A percentile compares a stretch with the other conserved stretches of the same genome.
Conservation (phyloP, 2,797 vertebrate genomes). For the Melanotaenia parkinsoni region DNA sequence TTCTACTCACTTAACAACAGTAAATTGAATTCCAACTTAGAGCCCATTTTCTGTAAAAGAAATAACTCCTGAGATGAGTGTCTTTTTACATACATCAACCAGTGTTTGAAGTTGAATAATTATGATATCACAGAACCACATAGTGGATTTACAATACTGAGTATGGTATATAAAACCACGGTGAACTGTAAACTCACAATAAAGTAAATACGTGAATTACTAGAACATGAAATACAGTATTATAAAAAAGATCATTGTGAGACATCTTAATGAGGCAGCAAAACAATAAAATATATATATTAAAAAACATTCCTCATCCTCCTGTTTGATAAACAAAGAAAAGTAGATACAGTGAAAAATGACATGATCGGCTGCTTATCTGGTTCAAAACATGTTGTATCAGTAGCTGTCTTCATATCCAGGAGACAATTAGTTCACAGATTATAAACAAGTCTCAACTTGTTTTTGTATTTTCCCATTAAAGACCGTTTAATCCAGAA, state of each 20-base stretch:
- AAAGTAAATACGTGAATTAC: slow-evolving; percentile 27
- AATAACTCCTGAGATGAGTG: slow-evolving; percentile 71
- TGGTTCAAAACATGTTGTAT: slow-evolving; percentile 25
- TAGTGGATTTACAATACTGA: slow-evolving; percentile 23
- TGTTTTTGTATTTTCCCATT: slow-evolving; percentile 10
- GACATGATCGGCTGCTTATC: not conserved
- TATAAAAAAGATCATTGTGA: not conserved
- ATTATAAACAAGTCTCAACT: slow-evolving; percentile 19
- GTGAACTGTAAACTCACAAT: slow-evolving; percentile 22
- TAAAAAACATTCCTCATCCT: slow-evolving; percentile 39
- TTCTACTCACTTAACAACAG: slow-evolving; percentile 40
- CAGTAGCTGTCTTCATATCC: slow-evolving; percentile 14
- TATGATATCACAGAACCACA: slow-evolving; percentile 39
- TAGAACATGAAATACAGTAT: slow-evolving; percentile 28
- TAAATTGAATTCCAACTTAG: slow-evolving; percentile 48
- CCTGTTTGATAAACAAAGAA: slow-evolving; percentile 34
- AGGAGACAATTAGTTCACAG: slow-evolving; percentile 24
- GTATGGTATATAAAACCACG: slow-evolving; percentile 18
- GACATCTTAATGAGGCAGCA: slow-evolving; percentile 27
- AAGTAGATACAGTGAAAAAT: slow-evolving; percentile 12
- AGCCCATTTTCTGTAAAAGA: slow-evolving; percentile 40
- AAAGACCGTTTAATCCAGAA: slow-evolving; percentile 13
- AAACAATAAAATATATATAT: slow-evolving; percentile 25
- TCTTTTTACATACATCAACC: slow-evolving; percentile 33
- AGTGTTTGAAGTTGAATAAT: slow-evolving; percentile 42